Conservation (phyloP, 2,113 vertebrate species). For the Mohoua ochrocephala region DNA sequence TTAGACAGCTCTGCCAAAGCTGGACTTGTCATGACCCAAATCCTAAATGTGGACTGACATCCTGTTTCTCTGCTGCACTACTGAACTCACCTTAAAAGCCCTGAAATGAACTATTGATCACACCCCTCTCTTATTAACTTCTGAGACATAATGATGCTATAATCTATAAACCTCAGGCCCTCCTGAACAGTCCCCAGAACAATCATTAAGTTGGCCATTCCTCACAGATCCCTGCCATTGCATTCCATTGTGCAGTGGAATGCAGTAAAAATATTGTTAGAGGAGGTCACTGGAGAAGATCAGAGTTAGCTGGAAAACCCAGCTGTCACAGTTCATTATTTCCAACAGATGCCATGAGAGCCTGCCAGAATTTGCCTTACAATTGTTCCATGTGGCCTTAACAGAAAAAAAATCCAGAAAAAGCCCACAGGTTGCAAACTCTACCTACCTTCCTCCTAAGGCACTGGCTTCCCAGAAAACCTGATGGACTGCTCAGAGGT, state of each 20-base stretch:
- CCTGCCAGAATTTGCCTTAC: not conserved
- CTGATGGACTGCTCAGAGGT: not conserved
- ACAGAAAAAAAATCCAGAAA: not conserved
- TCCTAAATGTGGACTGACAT: not conserved
- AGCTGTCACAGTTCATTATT: not conserved
- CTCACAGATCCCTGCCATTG: not conserved
- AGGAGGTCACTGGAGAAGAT: not conserved
- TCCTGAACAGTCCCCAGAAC: not conserved
- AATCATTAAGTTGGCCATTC: not conserved
- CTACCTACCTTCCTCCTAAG: not conserved
- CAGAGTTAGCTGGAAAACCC: not conserved
- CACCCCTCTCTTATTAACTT: not conserved
- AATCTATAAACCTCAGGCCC: not conserved
- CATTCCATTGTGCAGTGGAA: not conserved
- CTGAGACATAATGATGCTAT: not conserved
- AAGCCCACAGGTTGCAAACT: not conserved
- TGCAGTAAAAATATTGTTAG: not conserved
- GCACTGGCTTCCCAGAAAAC: not conserved
- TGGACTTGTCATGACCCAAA: not conserved
- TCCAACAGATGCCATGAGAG: not conserved
- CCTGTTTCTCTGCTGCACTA: not conserved
- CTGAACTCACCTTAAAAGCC: not conserved
- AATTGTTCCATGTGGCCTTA: not conserved
- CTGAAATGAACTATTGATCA: not conserved
- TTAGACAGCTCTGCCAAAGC: fast-evolving